Conservation (phyloP, 2,888 invertebrate genomes). For the Oeneis ivallda region DNA sequence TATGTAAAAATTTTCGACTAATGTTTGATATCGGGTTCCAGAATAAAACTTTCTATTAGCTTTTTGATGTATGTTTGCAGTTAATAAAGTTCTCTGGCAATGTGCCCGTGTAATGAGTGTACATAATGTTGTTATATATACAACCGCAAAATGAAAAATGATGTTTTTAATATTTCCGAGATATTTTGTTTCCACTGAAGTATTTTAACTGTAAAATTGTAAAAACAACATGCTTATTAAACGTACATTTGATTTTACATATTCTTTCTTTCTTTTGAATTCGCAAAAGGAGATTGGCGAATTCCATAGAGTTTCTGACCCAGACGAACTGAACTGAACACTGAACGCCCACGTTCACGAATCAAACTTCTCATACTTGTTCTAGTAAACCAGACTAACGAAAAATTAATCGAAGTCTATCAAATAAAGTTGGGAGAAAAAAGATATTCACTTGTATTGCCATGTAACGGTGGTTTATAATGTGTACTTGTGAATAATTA, state of each 20-base stretch:
- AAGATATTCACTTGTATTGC: too few relatives aligned
- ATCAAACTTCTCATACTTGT: too few relatives aligned
- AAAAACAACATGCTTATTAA: neutral
- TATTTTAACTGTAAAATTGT: neutral
- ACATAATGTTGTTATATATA: conserved; percentile 6
- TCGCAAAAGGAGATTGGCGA: neutral
- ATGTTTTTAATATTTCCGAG: neutral
- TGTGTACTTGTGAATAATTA: too few relatives aligned
- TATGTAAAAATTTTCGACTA: conserved; percentile 51
- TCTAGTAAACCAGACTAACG: too few relatives aligned
- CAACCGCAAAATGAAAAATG: neutral
- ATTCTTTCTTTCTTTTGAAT: neutral
- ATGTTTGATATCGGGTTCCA: conserved; percentile 6
- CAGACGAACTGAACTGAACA: too few relatives aligned
- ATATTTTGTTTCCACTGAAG: neutral
- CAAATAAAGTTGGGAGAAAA: too few relatives aligned
- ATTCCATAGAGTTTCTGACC: too few relatives aligned
- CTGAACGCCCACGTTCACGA: too few relatives aligned
- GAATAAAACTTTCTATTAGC: conserved; percentile 25
- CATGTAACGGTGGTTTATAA: too few relatives aligned
- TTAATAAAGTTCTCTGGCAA: conserved; percentile 25
- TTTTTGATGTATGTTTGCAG: conserved; percentile 33
- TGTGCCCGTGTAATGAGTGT: conserved; percentile 26
- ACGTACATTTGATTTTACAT: neutral
- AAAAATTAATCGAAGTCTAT: too few relatives aligned